These are phyloP conservation scores for Xenentodon cancila DNA, from an alignment of 2,797 vertebrate species.

Conservation along the genomic window DNA sequence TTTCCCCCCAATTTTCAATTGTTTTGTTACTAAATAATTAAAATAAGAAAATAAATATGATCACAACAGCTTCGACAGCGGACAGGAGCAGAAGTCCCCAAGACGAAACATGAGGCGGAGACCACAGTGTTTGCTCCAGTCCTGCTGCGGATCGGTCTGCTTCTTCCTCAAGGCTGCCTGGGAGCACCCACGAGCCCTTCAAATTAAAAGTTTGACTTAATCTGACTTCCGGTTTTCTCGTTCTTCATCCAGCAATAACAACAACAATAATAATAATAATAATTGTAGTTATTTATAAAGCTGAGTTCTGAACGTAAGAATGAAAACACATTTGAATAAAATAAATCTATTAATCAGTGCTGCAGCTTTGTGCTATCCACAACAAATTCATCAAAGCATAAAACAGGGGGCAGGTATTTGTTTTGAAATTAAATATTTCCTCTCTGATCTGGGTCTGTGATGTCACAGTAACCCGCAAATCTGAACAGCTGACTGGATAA, in stretches of 20 bases:
- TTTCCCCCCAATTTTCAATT: constrained; percentile 22
- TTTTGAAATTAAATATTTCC: too few relatives aligned
- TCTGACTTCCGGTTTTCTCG: neutral
- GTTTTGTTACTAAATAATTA: constrained; percentile 28
- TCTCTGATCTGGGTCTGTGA: too few relatives aligned
- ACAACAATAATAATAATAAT: too few relatives aligned
- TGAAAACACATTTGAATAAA: too few relatives aligned
- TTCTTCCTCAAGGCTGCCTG: constrained; percentile 46
- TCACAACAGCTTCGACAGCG: constrained; percentile 45
- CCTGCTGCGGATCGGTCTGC: constrained; percentile 70
- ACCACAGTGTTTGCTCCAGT: constrained; percentile 67
- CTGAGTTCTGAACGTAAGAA: too few relatives aligned
- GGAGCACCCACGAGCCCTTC: constrained; percentile 16
- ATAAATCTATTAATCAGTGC: too few relatives aligned
- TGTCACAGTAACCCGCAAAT: too few relatives aligned
- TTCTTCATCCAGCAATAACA: neutral
- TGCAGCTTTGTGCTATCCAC: too few relatives aligned
- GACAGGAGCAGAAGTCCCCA: constrained; percentile 65
- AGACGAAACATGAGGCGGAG: constrained; percentile 79
- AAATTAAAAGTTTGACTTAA: neutral
- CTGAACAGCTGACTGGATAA: too few relatives aligned
- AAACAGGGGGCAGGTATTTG: too few relatives aligned
- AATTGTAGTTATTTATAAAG: too few relatives aligned
- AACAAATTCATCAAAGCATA: too few relatives aligned
- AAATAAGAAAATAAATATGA: constrained; percentile 59